Evolutionary conservation across 2,113 vertebrate species (phyloP), one percentile per base, ranked within the genome.

Genomic region (Chaenogobius annularis): DNA sequence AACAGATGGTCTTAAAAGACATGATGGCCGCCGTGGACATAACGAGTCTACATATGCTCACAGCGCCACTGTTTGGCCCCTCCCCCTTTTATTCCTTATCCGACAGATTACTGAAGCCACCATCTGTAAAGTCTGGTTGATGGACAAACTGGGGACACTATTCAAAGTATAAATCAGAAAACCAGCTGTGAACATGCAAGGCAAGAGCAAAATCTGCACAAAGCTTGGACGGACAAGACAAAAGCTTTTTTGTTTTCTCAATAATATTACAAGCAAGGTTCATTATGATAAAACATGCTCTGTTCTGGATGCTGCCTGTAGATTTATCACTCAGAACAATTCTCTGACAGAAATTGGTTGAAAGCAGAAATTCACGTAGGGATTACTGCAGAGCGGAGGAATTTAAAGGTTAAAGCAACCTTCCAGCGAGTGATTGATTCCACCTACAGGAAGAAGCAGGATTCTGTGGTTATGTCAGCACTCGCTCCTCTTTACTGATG

Each of bases 1-100:
- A 84, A 89, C 91, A 93, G 90, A 92, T 92, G 91, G 91, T 84
- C 74, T 80, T 84, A 83, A 81, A 90, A 90, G 83, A 84, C 83
- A 87, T 78, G 69, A 81, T 75, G 84, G 82, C 81, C 89, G 74
- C 77, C 78, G 73, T 78, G 86, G 86, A 88, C 79, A 80, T 71
- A 77, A 86, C 78, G 13, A 79, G 82, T 78, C 88, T 84, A 84
- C 89, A 89, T 89, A 89, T 86, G 85, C 87, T 88, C 79, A 68
- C 81, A 82, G 75, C 71, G 71, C 80, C 80, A 37, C 79, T 70
- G 68, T 64, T 31, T 72, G 20, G 37, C 0, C 14, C 56, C 50
- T 0, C 40, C 62, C 56, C 44, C 7, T 64, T 55, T 56, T 55
- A 59, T 75, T 71, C 48, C 37, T 74, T 70, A 66, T 85, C 70